These are phyloP conservation scores for Parnassius apollo DNA, from an alignment of 2,888 invertebrate genomes.

Conservation along the genomic window DNA sequence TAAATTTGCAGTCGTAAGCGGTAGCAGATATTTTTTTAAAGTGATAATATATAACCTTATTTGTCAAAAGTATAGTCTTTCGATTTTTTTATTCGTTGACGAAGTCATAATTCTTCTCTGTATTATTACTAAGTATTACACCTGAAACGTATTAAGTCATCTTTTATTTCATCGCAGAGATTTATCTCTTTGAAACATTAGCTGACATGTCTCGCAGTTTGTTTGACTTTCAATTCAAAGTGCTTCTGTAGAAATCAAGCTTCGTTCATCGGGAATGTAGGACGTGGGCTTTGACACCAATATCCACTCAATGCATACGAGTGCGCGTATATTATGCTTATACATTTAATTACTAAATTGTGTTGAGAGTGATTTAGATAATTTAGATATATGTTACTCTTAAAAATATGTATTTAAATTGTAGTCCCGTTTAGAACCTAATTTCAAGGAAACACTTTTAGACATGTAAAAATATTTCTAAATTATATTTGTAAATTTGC, in stretches of 20 bases:
- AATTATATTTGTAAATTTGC: too few relatives aligned
- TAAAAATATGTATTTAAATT: too few relatives aligned
- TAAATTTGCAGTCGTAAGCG: too few relatives aligned
- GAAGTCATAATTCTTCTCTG: too few relatives aligned
- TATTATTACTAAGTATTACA: too few relatives aligned
- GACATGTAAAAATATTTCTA: neutral
- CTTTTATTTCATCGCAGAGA: slow-evolving; percentile 5
- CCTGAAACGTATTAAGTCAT: slow-evolving; percentile 3
- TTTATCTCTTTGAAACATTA: slow-evolving; percentile 11
- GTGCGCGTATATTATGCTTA: neutral
- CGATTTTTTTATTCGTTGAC: too few relatives aligned
- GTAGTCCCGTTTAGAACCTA: too few relatives aligned
- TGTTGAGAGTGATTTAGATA: too few relatives aligned
- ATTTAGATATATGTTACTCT: too few relatives aligned
- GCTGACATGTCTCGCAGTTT: slow-evolving; percentile 12
- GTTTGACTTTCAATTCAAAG: slow-evolving; percentile 12
- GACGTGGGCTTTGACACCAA: slow-evolving; percentile 23
- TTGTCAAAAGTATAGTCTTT: too few relatives aligned
- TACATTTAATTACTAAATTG: neutral
- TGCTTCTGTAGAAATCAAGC: slow-evolving; percentile 20
- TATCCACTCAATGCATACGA: slow-evolving; percentile 1
- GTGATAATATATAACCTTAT: too few relatives aligned
- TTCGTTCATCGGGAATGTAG: slow-evolving; percentile 14
- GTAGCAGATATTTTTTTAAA: too few relatives aligned
- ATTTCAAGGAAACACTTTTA: neutral